Conservation (phyloP, 2,888 invertebrate genomes). For the Gisinianus flammeolus region DNA sequence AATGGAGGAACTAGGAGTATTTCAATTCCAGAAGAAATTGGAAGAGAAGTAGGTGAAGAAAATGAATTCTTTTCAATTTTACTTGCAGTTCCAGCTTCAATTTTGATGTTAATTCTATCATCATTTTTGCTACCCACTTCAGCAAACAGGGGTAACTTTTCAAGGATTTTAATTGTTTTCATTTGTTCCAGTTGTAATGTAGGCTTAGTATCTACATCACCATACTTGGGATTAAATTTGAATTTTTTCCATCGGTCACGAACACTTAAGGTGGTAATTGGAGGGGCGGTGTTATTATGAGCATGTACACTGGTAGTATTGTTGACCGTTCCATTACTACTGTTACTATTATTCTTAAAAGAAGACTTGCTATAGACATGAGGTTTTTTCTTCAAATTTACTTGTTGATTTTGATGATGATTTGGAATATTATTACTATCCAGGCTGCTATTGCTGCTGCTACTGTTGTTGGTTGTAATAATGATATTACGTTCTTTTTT, state of each 20-base stretch:
- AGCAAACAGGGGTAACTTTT: conserved; percentile 48
- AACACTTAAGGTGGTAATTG: conserved; percentile 26
- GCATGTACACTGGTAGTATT: not conserved
- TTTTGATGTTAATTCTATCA: not conserved
- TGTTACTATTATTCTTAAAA: not conserved
- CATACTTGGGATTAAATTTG: conserved; percentile 20
- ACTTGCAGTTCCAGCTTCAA: not conserved
- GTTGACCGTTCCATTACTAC: not conserved
- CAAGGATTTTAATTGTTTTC: conserved; percentile 52
- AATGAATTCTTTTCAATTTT: not conserved
- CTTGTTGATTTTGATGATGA: not conserved
- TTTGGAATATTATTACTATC: no score
- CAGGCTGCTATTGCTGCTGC: not conserved
- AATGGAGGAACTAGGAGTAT: conserved; percentile 37
- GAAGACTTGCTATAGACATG: not conserved
- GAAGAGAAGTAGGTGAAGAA: not conserved
- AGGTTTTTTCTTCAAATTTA: not conserved
- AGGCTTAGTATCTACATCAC: conserved; percentile 25
- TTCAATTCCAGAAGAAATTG: conserved; percentile 31
- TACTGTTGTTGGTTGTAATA: not conserved
- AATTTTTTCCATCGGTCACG: conserved; percentile 43
- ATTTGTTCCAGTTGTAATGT: conserved; percentile 48
- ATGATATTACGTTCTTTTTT: not conserved
- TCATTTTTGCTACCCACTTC: conserved; percentile 2
- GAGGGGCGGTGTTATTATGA: not conserved